Evolutionary conservation across 2,888 invertebrate species (phyloP).

Genomic region (Cheilosia pagana): DNA sequence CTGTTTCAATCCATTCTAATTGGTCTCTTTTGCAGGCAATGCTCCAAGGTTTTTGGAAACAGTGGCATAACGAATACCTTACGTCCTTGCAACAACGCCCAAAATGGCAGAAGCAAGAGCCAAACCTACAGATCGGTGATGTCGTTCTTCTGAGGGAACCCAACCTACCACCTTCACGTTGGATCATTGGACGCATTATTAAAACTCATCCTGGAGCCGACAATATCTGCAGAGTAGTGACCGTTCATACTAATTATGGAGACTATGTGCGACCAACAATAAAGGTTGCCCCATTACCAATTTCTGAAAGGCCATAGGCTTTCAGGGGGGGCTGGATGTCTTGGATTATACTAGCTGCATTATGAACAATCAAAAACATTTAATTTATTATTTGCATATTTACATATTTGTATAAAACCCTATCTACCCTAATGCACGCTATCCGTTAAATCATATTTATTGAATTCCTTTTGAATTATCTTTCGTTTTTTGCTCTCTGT

Average conservation of each 20-base stretch:
- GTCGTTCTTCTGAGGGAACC: slow-evolving; percentile 22
- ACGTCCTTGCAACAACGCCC: slow-evolving; percentile 39
- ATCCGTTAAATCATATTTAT: no score
- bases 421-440: no score
- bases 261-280: slow-evolving; percentile 27
- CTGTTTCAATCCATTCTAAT: neutral
- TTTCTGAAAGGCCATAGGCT: slow-evolving; percentile 42
- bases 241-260: slow-evolving; percentile 21
- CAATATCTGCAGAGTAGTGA: slow-evolving; percentile 20
- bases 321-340: slow-evolving; percentile 38
- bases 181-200: neutral
- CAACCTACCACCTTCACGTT: slow-evolving; percentile 25
- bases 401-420: no score
- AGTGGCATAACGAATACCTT: slow-evolving; percentile 37
- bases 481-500: no score
- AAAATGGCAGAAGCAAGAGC: slow-evolving; percentile 17
- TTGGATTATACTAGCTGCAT: no score
- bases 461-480: no score
- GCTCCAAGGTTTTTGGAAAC: slow-evolving; percentile 20
- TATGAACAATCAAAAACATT: no score
- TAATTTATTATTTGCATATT: no score
- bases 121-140: neutral
- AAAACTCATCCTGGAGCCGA: slow-evolving; percentile 22
- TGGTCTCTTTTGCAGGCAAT: slow-evolving; percentile 9
- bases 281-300: slow-evolving; percentile 26